Conservation (phyloP, 1,140 invertebrate genomes). For the Branchinecta lynchi region DNA sequence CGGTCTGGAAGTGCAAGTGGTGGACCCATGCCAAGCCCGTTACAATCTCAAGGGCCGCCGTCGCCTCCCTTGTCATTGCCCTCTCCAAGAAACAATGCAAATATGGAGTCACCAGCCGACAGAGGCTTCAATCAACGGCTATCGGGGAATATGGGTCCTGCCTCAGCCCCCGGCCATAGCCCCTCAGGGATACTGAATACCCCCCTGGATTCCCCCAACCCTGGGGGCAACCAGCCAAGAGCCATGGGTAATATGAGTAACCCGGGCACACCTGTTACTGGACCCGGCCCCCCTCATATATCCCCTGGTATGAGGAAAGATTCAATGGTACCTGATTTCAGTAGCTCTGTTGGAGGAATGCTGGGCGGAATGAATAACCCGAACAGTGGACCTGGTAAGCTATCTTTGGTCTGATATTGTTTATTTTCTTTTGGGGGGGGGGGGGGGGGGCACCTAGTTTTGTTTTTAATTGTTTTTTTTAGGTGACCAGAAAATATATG, state of each 20-base stretch:
- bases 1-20: slow-evolving; percentile 60
- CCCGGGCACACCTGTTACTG: slow-evolving; percentile 47
- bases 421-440: not conserved
- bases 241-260: slow-evolving; percentile 44
- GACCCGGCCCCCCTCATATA: slow-evolving; percentile 33
- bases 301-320: slow-evolving; percentile 28
- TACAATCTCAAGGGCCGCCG: slow-evolving; percentile 18
- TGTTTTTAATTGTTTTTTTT: no score
- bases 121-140: slow-evolving; percentile 26
- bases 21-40: slow-evolving; percentile 51
- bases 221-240: slow-evolving; percentile 25
- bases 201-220: slow-evolving; percentile 32
- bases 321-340: slow-evolving; percentile 29
- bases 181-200: slow-evolving; percentile 34
- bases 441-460: not conserved
- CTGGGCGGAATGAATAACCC: not conserved
- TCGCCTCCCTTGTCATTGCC: slow-evolving; percentile 27
- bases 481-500: no score
- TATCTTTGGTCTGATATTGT: not conserved
- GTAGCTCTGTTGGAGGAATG: not conserved
- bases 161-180: slow-evolving; percentile 40
- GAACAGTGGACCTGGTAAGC: not conserved
- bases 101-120: slow-evolving; percentile 51
- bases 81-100: slow-evolving; percentile 42
- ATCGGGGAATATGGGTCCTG: slow-evolving; percentile 14